phyloP scores from a whole-genome alignment of 2,888 invertebrate genomes.

The Epinotia bilunana region DNA sequence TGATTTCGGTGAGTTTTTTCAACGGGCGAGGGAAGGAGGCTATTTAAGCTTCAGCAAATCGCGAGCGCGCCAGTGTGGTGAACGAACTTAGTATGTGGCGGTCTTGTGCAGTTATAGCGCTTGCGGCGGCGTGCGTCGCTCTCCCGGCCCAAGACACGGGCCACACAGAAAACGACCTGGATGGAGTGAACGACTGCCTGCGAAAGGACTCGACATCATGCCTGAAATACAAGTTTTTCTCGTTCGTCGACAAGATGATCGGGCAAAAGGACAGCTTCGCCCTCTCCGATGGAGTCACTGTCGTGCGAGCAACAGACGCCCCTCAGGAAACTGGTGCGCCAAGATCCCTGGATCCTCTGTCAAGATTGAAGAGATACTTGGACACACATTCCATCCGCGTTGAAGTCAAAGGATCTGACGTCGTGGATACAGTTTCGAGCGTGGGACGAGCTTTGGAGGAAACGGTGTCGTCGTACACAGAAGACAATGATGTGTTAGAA shows the following conservation, averaged over 20 bases:
- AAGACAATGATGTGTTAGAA: conserved; percentile 85
- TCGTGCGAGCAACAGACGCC: conserved; percentile 89
- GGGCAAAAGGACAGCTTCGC: conserved; percentile 92
- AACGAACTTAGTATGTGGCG: conserved; percentile 74
- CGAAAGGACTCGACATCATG: conserved; percentile 93
- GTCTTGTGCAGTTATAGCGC: conserved; percentile 65
- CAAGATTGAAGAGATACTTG: conserved; percentile 90
- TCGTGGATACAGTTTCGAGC: conserved; percentile 91
- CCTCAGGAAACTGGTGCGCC: conserved; percentile 91
- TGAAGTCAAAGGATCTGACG: conserved; percentile 93
- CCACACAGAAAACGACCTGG: conserved; percentile 90
- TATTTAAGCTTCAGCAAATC: conserved; percentile 71
- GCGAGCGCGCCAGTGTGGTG: conserved; percentile 71
- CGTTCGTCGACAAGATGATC: conserved; percentile 93
- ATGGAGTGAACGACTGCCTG: conserved; percentile 91
- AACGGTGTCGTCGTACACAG: conserved; percentile 86
- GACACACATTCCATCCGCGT: conserved; percentile 92
- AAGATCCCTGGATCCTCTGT: conserved; percentile 87
- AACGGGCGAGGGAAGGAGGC: conserved; percentile 64
- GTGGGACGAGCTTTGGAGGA: conserved; percentile 92
- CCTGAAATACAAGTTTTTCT: conserved; percentile 94
- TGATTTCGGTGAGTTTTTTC: conserved; percentile 70
- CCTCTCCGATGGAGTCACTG: conserved; percentile 92
- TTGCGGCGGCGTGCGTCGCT: conserved; percentile 84
- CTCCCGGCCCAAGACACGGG: conserved; percentile 89